Percentiles rank a stretch among this genome's conserved stretches.
Evolutionary conservation across 2,797 vertebrate genomes (phyloP).

Genomic region (Schizothorax lantsangensis): DNA sequence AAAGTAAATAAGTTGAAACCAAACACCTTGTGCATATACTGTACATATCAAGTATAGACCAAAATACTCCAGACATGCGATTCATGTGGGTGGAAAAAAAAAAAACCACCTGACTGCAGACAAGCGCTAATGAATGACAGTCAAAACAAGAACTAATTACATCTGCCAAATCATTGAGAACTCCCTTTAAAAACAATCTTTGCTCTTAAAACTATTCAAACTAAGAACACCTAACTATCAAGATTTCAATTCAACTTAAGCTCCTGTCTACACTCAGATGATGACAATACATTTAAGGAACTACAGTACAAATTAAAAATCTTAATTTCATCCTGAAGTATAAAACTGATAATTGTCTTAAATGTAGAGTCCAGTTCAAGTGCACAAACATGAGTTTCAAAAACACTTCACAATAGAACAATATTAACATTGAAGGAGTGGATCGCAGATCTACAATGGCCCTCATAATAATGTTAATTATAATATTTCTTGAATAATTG

Average conservation of each 20-base stretch:
- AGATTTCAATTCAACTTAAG: not conserved
- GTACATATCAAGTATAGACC: too few species aligned
- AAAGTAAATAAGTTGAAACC: not conserved
- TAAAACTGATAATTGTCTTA: not conserved
- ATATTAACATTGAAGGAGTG: not conserved
- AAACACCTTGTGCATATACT: not conserved
- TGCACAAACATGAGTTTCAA: not conserved
- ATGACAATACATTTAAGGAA: not conserved
- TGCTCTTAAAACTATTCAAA: too few species aligned
- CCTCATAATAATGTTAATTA: too few species aligned
- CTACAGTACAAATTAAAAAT: not conserved
- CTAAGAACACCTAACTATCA: too few species aligned
- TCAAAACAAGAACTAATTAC: not conserved
- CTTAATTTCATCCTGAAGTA: not conserved
- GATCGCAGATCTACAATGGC: too few species aligned
- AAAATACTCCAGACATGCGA: too few species aligned
- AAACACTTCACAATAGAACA: not conserved
- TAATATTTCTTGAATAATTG: too few species aligned
- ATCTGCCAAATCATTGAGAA: not conserved
- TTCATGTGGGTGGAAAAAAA: too few species aligned
- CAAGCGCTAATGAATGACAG: not conserved
- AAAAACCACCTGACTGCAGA: not conserved
- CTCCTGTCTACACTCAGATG: not conserved
- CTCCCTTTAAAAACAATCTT: too few species aligned
- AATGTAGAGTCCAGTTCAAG: too few species aligned